phyloP scores from a whole-genome alignment of 2,888 invertebrate genomes.

The Patella pellucida region DNA sequence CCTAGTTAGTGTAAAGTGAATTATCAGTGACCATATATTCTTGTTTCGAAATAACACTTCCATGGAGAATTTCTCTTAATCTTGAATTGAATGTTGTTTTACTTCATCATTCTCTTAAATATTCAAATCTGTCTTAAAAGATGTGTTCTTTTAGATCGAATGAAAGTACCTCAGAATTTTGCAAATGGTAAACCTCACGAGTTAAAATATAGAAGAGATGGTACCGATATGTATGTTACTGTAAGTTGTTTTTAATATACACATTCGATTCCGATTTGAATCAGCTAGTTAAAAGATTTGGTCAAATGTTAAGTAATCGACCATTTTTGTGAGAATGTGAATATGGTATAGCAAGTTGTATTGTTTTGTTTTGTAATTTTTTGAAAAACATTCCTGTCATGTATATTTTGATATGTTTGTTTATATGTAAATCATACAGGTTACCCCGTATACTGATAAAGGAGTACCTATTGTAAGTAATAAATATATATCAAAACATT shows the following conservation, averaged over 20 bases:
- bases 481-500: too few relatives aligned
- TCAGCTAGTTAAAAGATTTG: too few relatives aligned
- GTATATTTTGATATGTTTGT: not conserved
- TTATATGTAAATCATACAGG: slow-evolving; percentile 19
- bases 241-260: slow-evolving; percentile 40
- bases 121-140: too few relatives aligned
- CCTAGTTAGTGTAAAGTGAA: too few relatives aligned
- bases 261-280: too few relatives aligned
- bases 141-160: slow-evolving; percentile 43
- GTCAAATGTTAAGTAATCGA: too few relatives aligned
- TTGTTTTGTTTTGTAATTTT: too few relatives aligned
- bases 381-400: too few relatives aligned
- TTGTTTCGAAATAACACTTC: not conserved
- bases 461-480: slow-evolving; percentile 23
- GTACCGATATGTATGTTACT: slow-evolving; percentile 48
- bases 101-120: too few relatives aligned
- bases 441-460: slow-evolving; percentile 18
- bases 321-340: too few relatives aligned
- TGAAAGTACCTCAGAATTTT: slow-evolving; percentile 50
- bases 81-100: not conserved
- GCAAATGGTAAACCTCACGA: slow-evolving; percentile 55
- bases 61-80: not conserved
- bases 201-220: slow-evolving; percentile 47
- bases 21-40: too few relatives aligned
- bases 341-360: too few relatives aligned